Percentiles rank a stretch among this genome's conserved stretches.
Evolutionary conservation across 2,888 invertebrate species (phyloP).

Genomic region (Phragmatobia fuliginosa): DNA sequence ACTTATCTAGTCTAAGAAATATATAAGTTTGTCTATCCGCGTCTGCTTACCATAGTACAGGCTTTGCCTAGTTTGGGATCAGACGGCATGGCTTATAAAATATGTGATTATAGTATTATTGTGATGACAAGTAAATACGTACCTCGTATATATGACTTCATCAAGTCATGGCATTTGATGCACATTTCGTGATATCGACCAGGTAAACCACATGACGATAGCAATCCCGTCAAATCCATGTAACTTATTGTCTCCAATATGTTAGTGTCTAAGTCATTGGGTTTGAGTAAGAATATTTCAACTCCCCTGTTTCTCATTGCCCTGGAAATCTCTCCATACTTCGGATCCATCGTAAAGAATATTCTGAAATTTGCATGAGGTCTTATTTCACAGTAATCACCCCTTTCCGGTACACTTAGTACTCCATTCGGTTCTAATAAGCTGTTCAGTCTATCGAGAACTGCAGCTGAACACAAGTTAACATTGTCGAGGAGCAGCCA

Average conservation of each 20-base stretch:
- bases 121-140: conserved; percentile 15
- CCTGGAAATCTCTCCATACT: conserved; percentile 97
- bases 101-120: not conserved
- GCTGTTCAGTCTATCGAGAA: conserved; percentile 98
- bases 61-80: too few relatives aligned
- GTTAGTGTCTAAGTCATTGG: conserved; percentile 67
- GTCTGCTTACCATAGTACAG: too few relatives aligned
- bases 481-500: conserved; percentile 97
- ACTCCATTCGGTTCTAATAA: conserved; percentile 97
- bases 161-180: conserved; percentile 73
- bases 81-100: too few relatives aligned
- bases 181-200: conserved; percentile 70
- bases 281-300: conserved; percentile 89
- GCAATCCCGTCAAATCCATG: conserved; percentile 77
- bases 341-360: conserved; percentile 97
- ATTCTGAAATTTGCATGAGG: conserved; percentile 97
- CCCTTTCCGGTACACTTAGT: conserved; percentile 96
- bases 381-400: conserved; percentile 91
- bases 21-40: too few relatives aligned
- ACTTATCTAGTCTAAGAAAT: too few relatives aligned
- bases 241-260: conserved; percentile 72
- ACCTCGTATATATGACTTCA: conserved; percentile 82
- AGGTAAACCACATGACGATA: conserved; percentile 76
- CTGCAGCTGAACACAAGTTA: conserved; percentile 98
- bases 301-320: conserved; percentile 99